phyloP scores from a whole-genome alignment of 2,113 vertebrate genomes.

The Poeciliopsis turrubarensis region DNA sequence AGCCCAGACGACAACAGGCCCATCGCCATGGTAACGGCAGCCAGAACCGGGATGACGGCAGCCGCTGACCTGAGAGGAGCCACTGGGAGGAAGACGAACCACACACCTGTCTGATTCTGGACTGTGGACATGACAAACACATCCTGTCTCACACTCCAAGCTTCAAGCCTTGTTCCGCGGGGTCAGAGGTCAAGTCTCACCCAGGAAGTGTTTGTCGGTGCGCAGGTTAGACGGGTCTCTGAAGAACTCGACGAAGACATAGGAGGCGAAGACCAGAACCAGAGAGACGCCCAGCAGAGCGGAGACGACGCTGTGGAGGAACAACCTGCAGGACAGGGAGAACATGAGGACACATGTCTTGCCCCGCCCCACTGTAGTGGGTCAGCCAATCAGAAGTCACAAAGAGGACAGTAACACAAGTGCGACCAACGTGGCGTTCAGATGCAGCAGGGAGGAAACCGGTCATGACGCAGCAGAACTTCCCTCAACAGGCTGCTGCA shows the following conservation, averaged over 20 bases:
- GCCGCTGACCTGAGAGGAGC: slow-evolving; percentile 84
- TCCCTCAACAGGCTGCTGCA: too few species aligned
- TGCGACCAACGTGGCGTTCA: too few species aligned
- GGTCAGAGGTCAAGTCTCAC: slow-evolving; percentile 68
- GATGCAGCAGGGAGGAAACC: too few species aligned
- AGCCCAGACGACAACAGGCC: slow-evolving; percentile 85
- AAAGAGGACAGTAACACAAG: too few species aligned
- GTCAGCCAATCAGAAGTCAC: too few species aligned
- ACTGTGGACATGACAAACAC: slow-evolving; percentile 50
- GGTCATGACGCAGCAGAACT: too few species aligned
- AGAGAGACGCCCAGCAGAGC: slow-evolving; percentile 88
- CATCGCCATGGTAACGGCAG: slow-evolving; percentile 86
- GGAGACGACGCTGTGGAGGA: slow-evolving; percentile 87
- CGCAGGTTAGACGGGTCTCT: slow-evolving; percentile 86
- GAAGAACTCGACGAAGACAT: slow-evolving; percentile 91
- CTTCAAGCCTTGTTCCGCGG: too few species aligned
- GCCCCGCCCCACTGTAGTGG: too few species aligned
- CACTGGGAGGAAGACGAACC: slow-evolving; percentile 91
- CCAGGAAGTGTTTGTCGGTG: slow-evolving; percentile 87
- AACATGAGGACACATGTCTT: neutral
- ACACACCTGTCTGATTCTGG: slow-evolving; percentile 86
- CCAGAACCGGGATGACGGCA: slow-evolving; percentile 84
- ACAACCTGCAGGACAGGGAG: slow-evolving; percentile 53
- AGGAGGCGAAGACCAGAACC: slow-evolving; percentile 86
- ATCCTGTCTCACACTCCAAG: neutral